Evolutionary conservation across 2,888 invertebrate species (phyloP), one percentile per base, ranked within the genome.

Genomic region (Mesodorylaimus sp.): DNA sequence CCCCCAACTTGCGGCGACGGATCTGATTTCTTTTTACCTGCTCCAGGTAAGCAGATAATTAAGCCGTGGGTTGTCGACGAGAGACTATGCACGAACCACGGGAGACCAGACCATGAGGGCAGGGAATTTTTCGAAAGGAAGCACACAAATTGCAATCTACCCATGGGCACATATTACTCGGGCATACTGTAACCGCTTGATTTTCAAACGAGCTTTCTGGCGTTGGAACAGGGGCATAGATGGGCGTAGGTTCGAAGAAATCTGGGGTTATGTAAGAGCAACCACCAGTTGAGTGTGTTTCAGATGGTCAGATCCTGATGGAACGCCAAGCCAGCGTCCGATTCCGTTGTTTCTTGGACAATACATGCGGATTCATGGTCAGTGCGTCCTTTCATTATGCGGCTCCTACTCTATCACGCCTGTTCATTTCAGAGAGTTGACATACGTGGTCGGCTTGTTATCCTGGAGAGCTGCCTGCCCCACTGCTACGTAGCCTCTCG

Each of bases 321-420:
- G 93, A 95, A 71, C 77, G 95, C 61, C 89, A 88, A 70, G 93
- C 97, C 67, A 95, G 95, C 55, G 95, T 97, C 63, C 79, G 97
- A 67, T 97, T 97, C 77, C 80, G 97, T 63, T 97, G 97, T 76
- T 77, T 97, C 36, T 75, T 97, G 63, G 97, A 97, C 74, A 97
- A 97, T 72, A 99, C 97, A 62, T 97, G 95, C 62, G 97, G 97
- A 54, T 97, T 97, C 73, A 77, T 97, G 76, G 89, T 89, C 71
- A 78, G 80, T 67, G 24, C 13, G 27, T n/a, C n/a, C n/a, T n/a
- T n/a, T 32, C 43, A 24, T 55, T 56, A 24, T 29, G 46, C 32
- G 29, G 3, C 3, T 23, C 46, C 2, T 10, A n/a, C 19, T 25
- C 36, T 41, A 16, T 39, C 21, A 2, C 36, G 21, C 26, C 37